A percentile compares a stretch with the other conserved stretches of the same genome.
Evolutionary conservation across 23 tunicate species (phyloP).

Genomic region (Clavelina lepadiformis): DNA sequence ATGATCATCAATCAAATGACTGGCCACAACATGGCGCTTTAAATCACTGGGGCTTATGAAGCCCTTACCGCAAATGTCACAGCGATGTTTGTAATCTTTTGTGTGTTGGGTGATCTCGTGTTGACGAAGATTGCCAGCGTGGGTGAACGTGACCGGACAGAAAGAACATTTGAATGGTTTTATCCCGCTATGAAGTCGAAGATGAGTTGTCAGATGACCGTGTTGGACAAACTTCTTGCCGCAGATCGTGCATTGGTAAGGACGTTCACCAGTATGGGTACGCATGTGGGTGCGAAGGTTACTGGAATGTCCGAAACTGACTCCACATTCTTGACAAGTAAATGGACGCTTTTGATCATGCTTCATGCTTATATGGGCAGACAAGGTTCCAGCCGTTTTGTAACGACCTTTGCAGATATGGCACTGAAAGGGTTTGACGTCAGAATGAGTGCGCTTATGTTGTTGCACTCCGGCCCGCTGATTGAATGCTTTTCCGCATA

Average conservation of each 20-base stretch:
- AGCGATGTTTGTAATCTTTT: slow-evolving; percentile 50
- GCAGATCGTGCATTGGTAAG: slow-evolving; percentile 46
- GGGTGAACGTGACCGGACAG: slow-evolving; percentile 44
- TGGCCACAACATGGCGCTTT: slow-evolving; percentile 52
- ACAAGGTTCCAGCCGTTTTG: slow-evolving; percentile 38
- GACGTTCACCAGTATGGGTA: slow-evolving; percentile 66
- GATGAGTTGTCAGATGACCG: slow-evolving; percentile 32
- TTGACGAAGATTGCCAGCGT: slow-evolving; percentile 55
- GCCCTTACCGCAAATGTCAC: slow-evolving; percentile 48
- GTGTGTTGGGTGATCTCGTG: slow-evolving; percentile 70
- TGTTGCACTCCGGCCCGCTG: slow-evolving; percentile 48
- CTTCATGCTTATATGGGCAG: slow-evolving; percentile 29
- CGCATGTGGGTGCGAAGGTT: slow-evolving; percentile 51
- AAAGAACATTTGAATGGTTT: slow-evolving; percentile 45
- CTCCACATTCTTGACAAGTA: slow-evolving; percentile 29
- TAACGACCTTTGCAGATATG: slow-evolving; percentile 16
- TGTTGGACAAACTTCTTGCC: slow-evolving; percentile 37
- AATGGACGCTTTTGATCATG: slow-evolving; percentile 36
- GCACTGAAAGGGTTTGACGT: slow-evolving; percentile 35
- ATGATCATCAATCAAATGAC: no score
- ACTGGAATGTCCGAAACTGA: slow-evolving; percentile 37
- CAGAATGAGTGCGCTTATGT: slow-evolving; percentile 48
- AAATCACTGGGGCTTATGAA: slow-evolving; percentile 63
- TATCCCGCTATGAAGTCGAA: slow-evolving; percentile 46
- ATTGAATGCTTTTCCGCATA: slow-evolving; percentile 40